A percentile compares a stretch with the other conserved stretches of the same genome.
These are phyloP conservation scores for Cataglyphis hispanica DNA, from an alignment of 1,140 invertebrate genomes.

Conservation along the genomic window DNA sequence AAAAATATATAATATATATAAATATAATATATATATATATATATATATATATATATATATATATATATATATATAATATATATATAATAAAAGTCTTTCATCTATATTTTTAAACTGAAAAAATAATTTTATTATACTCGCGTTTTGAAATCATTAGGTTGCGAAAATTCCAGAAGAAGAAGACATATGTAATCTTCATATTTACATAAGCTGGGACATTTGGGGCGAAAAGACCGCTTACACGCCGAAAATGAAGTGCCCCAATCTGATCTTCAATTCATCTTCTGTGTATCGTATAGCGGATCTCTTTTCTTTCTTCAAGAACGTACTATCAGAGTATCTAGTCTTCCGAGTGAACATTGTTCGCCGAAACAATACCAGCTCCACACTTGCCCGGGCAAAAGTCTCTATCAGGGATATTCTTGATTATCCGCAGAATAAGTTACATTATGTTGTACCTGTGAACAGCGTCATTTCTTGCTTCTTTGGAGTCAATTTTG, in stretches of 20 bases:
- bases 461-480: slow-evolving; percentile 71
- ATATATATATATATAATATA: neutral
- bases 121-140: neutral
- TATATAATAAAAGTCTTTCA: neutral
- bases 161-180: slow-evolving; percentile 71
- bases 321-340: slow-evolving; percentile 69
- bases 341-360: slow-evolving; percentile 78
- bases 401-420: slow-evolving; percentile 79
- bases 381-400: slow-evolving; percentile 71
- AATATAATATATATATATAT: no score
- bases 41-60: neutral
- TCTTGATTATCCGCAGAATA: slow-evolving; percentile 82
- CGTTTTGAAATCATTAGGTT: slow-evolving; percentile 65
- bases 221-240: slow-evolving; percentile 74
- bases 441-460: slow-evolving; percentile 78
- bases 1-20: no score
- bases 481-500: slow-evolving; percentile 71
- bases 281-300: slow-evolving; percentile 78
- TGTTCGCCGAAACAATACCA: slow-evolving; percentile 53
- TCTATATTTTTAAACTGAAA: neutral
- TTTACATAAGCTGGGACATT: slow-evolving; percentile 80
- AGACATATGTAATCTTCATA: slow-evolving; percentile 61
- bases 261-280: slow-evolving; percentile 78
- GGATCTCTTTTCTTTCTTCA: slow-evolving; percentile 77
- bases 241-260: slow-evolving; percentile 74